phyloP scores from a whole-genome alignment of 2,113 vertebrate species.

The Hylia prasina region DNA sequence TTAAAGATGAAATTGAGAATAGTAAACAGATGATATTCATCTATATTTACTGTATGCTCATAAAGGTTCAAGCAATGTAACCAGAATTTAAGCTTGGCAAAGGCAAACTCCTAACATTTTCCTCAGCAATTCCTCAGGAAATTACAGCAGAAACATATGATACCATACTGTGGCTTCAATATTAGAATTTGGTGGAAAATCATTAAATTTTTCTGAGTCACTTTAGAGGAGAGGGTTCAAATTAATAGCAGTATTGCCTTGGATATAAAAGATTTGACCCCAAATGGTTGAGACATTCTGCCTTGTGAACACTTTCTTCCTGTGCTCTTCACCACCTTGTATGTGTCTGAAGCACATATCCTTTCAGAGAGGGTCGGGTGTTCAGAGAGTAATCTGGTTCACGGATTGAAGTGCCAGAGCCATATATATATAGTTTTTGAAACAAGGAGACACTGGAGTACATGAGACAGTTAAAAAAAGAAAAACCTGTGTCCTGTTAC shows the following conservation, averaged over 20 bases:
- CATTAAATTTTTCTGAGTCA: neutral
- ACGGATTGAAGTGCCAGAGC: neutral
- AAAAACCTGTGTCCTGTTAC: neutral
- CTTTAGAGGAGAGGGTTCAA: neutral
- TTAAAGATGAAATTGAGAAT: slow-evolving; percentile 65
- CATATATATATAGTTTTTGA: neutral
- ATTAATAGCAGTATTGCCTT: neutral
- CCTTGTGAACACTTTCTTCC: neutral
- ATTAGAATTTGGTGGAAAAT: slow-evolving; percentile 22
- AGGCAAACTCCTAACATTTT: neutral
- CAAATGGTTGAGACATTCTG: neutral
- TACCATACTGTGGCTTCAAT: neutral
- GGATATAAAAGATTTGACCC: neutral
- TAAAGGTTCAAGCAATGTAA: slow-evolving; percentile 52
- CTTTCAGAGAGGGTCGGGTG: neutral
- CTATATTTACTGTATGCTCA: slow-evolving; percentile 50
- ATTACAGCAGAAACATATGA: slow-evolving; percentile 18
- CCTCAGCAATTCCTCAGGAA: slow-evolving; percentile 47
- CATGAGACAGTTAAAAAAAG: neutral
- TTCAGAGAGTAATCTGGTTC: neutral
- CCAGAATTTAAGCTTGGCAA: slow-evolving; percentile 43
- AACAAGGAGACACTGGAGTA: neutral
- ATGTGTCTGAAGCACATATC: neutral
- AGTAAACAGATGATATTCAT: slow-evolving; percentile 70
- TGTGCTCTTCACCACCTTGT: neutral